Evolutionary conservation across 2,113 vertebrate species (phyloP), one percentile per base, ranked within the genome.

Genomic region (Archilochus colubris): DNA sequence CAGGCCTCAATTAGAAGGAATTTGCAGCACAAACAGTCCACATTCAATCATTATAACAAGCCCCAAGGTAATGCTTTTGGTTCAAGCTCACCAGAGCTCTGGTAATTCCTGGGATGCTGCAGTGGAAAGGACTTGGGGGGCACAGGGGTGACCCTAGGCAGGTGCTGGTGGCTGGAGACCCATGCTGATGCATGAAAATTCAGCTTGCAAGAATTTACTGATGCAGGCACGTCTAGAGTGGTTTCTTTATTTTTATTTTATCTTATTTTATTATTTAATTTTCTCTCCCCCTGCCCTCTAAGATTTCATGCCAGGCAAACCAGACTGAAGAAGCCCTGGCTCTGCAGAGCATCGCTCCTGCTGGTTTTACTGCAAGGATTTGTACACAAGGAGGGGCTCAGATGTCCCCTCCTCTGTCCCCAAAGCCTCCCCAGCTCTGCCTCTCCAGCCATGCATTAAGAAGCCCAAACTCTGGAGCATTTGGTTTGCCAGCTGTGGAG

Each of bases 51-150:
- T 50, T 38, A 21, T 18, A 57, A 1, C 43, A 24, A 48, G 36
- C 24, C 12, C 21, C n/a, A 14, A 0, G 2, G 10, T 0, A 3
- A 53, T 22, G 36, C 10, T 24, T 72, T 36, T n/a, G 7, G 22
- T 30, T 55, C 3, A 0, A 23, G 62, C 62, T 70, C 46, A 24
- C 51, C 31, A 30, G 72, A 79, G 5, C 51, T 51, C n/a, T 5
- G 6, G 3, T 22, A 38, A 17, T 6, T 44, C 62, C 14, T 16
- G 61, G 66, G 43, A n/a, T 82, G 31, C 11, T 46, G 30, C 33
- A 48, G n/a, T 0, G 4, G 48, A 59, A n/a, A 12, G 51, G 63
- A 38, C 18, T 20, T 7, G 4, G 38, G 10, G 33, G 9, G 44
- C 36, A 2, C 0, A 1, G 46, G 24, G 43, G 28, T 54, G 69